Conservation (phyloP, 2,113 vertebrate genomes). For the Carlito syrichta region DNA sequence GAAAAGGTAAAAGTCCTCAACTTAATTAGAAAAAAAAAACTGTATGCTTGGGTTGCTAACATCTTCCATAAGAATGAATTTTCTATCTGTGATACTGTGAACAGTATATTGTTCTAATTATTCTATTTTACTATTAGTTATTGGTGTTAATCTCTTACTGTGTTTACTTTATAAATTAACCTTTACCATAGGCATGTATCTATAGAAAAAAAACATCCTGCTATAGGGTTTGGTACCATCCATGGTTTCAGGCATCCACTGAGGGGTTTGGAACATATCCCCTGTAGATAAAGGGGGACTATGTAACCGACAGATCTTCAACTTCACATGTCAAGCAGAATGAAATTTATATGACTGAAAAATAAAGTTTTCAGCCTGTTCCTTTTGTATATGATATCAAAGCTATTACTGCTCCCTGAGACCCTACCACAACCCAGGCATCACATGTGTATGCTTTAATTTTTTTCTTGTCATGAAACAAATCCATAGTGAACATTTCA, state of each 20-base stretch:
- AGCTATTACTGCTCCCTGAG: background rate
- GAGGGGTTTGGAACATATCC: background rate
- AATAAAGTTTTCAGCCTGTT: background rate
- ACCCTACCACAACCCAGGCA: too few species aligned
- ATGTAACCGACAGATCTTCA: background rate
- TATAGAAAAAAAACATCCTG: background rate
- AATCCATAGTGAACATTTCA: accelerated
- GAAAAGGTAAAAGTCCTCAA: background rate
- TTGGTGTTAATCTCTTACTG: background rate
- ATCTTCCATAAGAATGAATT: background rate
- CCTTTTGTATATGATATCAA: background rate
- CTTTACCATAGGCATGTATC: background rate
- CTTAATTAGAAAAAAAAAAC: background rate
- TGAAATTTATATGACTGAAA: background rate
- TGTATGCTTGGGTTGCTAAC: background rate
- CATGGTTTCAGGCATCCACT: background rate
- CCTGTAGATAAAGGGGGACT: background rate
- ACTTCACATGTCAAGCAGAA: background rate
- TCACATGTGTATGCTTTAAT: accelerated
- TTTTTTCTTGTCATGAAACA: background rate
- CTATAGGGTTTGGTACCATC: background rate
- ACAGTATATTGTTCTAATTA: background rate
- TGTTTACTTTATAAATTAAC: background rate
- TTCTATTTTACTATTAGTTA: background rate
- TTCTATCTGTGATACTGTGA: background rate